Percentiles rank a stretch among this genome's conserved stretches.
Evolutionary conservation across 2,888 invertebrate species (phyloP).

Genomic region (Volucella bombylans): DNA sequence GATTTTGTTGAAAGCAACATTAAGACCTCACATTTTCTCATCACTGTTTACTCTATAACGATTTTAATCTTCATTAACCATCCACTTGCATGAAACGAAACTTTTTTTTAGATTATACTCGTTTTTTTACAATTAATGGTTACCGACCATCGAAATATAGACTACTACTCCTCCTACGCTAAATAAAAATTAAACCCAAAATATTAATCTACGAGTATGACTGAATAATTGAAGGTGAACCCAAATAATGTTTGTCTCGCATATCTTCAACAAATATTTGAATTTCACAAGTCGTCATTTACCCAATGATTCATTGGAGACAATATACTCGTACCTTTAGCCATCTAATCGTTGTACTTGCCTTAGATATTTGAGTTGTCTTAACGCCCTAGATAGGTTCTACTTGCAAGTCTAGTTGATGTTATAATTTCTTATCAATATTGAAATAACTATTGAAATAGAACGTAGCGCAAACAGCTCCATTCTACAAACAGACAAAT

Average conservation of each 20-base stretch:
- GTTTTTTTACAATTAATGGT: too few species aligned
- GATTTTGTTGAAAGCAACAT: too few species aligned
- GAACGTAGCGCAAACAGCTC: not conserved
- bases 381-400: not conserved
- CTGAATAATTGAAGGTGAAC: not conserved
- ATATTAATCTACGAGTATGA: not conserved
- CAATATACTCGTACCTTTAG: not conserved
- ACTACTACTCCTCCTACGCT: too few species aligned
- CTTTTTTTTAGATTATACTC: too few species aligned
- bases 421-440: constrained; percentile 17
- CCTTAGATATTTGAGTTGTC: not conserved
- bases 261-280: constrained; percentile 48
- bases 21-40: too few species aligned
- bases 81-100: too few species aligned
- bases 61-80: too few species aligned
- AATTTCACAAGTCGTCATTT: constrained; percentile 13
- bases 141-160: too few species aligned
- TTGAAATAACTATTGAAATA: constrained; percentile 9
- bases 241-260: not conserved
- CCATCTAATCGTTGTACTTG: not conserved
- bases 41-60: too few species aligned
- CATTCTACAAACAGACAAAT: not conserved
- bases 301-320: constrained; percentile 21
- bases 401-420: constrained; percentile 4
- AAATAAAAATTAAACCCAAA: not conserved